Conservation (phyloP, 1,140 invertebrate genomes). For the Drosophila saltans region DNA sequence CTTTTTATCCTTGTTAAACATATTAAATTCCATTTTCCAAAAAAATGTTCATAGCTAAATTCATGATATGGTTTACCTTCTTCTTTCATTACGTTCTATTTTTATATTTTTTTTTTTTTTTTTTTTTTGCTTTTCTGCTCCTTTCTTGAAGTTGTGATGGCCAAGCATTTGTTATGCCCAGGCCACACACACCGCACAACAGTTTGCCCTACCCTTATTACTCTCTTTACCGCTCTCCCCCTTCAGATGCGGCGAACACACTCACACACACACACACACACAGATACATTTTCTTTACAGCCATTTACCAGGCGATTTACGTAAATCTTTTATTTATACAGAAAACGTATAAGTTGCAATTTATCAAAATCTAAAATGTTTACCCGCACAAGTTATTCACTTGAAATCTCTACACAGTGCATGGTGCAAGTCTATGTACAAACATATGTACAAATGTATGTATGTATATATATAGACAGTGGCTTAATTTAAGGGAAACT, state of each 20-base stretch:
- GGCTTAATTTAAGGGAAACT: conserved; percentile 5
- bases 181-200: conserved; percentile 43
- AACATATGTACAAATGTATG: conserved; percentile 18
- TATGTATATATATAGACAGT: conserved; percentile 19
- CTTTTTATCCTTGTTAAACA: background rate
- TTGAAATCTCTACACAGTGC: conserved; percentile 77
- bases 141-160: conserved; percentile 64
- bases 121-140: conserved; percentile 52
- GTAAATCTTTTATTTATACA: conserved; percentile 82
- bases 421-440: conserved; percentile 27
- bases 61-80: conserved; percentile 74
- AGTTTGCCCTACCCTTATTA: conserved; percentile 1
- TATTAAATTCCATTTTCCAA: conserved; percentile 40
- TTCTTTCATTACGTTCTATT: background rate
- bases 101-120: conserved; percentile 42
- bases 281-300: conserved; percentile 74
- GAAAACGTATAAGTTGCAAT: conserved; percentile 81
- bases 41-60: conserved; percentile 66
- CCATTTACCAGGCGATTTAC: conserved; percentile 81
- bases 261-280: conserved; percentile 26
- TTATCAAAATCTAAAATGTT: conserved; percentile 82
- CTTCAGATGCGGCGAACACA: conserved; percentile 8
- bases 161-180: conserved; percentile 74
- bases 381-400: conserved; percentile 81
- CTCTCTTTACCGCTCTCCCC: background rate